Conservation (phyloP, 2,113 vertebrate species). For the Dendrocopos noguchii region DNA sequence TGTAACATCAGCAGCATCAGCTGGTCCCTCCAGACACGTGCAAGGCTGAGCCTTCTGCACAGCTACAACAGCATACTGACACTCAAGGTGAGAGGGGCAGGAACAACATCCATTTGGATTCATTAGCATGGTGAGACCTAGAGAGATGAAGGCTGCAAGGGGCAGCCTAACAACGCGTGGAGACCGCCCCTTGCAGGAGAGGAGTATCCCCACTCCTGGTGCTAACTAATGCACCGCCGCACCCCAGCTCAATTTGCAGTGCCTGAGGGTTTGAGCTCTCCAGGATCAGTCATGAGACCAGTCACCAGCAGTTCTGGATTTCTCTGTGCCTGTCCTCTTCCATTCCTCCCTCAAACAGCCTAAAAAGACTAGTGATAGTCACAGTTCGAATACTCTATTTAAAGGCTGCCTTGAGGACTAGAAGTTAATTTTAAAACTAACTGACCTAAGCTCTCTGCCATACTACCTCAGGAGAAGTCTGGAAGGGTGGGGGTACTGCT, state of each 20-base stretch:
- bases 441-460: conserved; percentile 64
- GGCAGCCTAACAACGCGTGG: neutral
- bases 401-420: conserved; percentile 58
- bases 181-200: neutral
- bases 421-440: conserved; percentile 72
- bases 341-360: neutral
- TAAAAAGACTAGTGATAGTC: conserved; percentile 24
- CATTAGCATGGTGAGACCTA: neutral
- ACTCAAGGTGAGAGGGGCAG: neutral
- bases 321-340: neutral
- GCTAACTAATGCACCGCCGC: neutral
- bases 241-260: neutral
- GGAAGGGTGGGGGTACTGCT: neutral
- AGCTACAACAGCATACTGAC: neutral
- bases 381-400: conserved; percentile 19
- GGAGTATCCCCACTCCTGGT: neutral
- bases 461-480: conserved; percentile 41
- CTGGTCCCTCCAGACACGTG: neutral
- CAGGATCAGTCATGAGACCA: neutral
- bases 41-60: neutral
- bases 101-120: neutral
- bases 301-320: neutral
- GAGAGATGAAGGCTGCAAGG: neutral
- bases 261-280: neutral
- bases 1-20: neutral